A percentile compares a stretch with the other conserved stretches of the same genome.
Evolutionary conservation across 2,888 invertebrate genomes (phyloP).

Genomic region (Iselma pallidipennis): DNA sequence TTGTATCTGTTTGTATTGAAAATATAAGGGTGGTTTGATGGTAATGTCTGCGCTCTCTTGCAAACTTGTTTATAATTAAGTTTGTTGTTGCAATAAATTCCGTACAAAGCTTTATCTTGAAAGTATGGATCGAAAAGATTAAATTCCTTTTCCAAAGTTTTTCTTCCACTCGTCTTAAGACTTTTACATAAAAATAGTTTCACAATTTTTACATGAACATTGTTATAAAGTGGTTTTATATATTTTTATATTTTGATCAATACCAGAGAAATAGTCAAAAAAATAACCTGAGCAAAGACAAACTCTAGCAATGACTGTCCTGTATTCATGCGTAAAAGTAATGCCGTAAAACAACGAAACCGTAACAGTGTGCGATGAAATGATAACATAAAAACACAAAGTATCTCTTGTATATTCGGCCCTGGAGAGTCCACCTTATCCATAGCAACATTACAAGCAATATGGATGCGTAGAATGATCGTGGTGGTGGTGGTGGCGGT

Average conservation of each 20-base stretch:
- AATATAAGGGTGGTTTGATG: no score
- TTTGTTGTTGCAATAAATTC: neutral
- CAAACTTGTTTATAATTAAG: neutral
- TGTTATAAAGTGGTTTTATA: no score
- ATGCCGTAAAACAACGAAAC: slow-evolving; percentile 33
- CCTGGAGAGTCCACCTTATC: slow-evolving; percentile 21
- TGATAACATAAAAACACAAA: slow-evolving; percentile 40
- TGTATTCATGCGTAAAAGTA: slow-evolving; percentile 26
- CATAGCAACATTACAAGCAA: slow-evolving; percentile 17
- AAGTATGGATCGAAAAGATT: no score
- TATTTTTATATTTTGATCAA: no score
- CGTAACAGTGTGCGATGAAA: slow-evolving; percentile 33
- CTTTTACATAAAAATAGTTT: no score
- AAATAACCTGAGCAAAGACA: neutral
- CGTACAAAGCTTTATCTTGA: no score
- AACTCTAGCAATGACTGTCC: slow-evolving; percentile 6
- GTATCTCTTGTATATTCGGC: slow-evolving; percentile 29
- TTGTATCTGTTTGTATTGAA: no score
- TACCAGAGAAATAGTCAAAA: no score
- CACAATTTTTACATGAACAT: no score
- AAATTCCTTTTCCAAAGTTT: neutral
- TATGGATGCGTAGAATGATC: slow-evolving; percentile 4
- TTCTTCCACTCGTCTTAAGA: no score
- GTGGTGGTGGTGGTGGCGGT: no score
- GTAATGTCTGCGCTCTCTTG: neutral